phyloP scores from a whole-genome alignment of 2,113 vertebrate genomes.

The Saccopteryx leptura region DNA sequence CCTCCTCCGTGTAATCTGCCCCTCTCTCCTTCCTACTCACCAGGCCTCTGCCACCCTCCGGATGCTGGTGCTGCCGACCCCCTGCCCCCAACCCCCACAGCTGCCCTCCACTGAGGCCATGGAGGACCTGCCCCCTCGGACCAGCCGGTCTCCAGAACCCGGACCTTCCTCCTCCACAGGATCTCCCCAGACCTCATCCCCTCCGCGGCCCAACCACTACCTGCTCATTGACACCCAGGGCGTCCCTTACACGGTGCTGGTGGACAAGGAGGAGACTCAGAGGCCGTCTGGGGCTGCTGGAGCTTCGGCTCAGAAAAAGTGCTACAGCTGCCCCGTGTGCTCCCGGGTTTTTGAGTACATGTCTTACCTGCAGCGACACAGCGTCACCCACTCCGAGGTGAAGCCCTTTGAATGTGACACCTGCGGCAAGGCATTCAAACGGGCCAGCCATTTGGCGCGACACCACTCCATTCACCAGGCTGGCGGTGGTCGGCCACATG shows the following conservation, averaged over 20 bases:
- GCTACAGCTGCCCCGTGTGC: constrained; percentile 94
- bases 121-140: constrained; percentile 49
- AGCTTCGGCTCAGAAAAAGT: constrained; percentile 83
- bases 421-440: constrained; percentile 94
- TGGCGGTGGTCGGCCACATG: constrained; percentile 91
- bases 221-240: constrained; percentile 86
- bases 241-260: constrained; percentile 84
- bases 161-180: constrained; percentile 64
- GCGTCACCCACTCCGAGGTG: constrained; percentile 94
- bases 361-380: constrained; percentile 94
- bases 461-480: constrained; percentile 92
- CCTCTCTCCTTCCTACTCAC: constrained; percentile 1
- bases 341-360: constrained; percentile 93
- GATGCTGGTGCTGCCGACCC: constrained; percentile 63
- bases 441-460: constrained; percentile 93
- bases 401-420: constrained; percentile 93
- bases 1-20: neutral
- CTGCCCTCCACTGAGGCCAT: constrained; percentile 54
- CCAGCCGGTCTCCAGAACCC: constrained; percentile 57
- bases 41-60: constrained; percentile 57
- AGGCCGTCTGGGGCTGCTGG: neutral
- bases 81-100: neutral
- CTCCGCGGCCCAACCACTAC: constrained; percentile 72
- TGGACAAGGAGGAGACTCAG: constrained; percentile 70
- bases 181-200: neutral